phyloP scores from a whole-genome alignment of 2,113 vertebrate species.

The Ictalurus punctatus region DNA sequence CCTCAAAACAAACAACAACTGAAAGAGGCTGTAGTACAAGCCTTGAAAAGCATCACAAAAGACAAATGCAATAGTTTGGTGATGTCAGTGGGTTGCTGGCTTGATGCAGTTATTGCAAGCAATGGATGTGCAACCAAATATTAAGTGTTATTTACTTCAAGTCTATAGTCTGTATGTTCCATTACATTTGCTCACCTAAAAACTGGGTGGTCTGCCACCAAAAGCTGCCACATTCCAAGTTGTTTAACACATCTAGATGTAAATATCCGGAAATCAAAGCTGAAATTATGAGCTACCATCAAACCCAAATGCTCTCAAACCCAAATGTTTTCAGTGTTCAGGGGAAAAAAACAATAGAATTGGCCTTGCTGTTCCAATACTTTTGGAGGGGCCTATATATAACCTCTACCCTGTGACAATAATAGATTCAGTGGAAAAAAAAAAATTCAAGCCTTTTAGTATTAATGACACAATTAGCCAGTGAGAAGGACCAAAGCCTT shows the following conservation, averaged over 20 bases:
- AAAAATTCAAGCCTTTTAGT: neutral
- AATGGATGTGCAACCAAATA: neutral
- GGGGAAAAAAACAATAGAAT: neutral
- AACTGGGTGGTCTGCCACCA: neutral
- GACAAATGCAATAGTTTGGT: neutral
- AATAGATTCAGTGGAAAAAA: neutral
- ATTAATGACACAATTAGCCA: slow-evolving; percentile 22
- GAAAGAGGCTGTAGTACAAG: neutral
- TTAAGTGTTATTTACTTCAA: neutral
- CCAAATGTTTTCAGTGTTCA: too few relatives aligned
- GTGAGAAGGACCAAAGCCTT: slow-evolving; percentile 14
- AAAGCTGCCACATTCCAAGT: neutral
- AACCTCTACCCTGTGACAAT: neutral
- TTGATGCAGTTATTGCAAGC: neutral
- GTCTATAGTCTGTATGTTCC: neutral
- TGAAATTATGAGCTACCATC: too few relatives aligned
- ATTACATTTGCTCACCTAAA: neutral
- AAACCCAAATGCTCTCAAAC: too few relatives aligned
- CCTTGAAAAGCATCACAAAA: neutral
- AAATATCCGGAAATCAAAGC: too few relatives aligned
- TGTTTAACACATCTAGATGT: too few relatives aligned
- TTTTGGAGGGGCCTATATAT: too few relatives aligned
- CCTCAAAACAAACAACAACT: neutral
- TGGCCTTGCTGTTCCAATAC: too few relatives aligned
- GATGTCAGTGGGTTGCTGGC: too few relatives aligned